Evolutionary conservation across 2,113 vertebrate genomes (phyloP).

Genomic region (Athene noctua): DNA sequence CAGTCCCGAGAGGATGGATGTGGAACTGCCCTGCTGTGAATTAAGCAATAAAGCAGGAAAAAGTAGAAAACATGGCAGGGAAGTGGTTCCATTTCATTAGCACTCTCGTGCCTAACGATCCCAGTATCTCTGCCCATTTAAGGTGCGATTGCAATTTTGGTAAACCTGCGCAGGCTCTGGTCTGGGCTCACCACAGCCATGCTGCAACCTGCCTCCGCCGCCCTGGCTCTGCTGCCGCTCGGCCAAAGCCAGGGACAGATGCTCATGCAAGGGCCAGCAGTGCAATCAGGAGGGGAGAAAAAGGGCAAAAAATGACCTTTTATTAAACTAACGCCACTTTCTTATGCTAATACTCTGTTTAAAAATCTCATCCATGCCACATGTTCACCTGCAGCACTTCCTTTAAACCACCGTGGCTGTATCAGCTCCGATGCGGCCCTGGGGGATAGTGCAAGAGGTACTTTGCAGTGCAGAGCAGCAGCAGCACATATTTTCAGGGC

Average conservation of each 20-base stretch:
- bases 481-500: neutral
- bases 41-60: neutral
- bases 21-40: neutral
- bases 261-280: accelerated
- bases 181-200: neutral
- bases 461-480: neutral
- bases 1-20: neutral
- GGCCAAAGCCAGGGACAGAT: neutral
- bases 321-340: neutral
- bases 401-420: neutral
- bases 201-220: accelerated
- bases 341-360: neutral
- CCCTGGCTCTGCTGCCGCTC: accelerated
- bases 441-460: neutral
- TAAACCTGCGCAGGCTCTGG: neutral
- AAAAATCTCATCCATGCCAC: neutral
- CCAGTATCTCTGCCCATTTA: neutral
- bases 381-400: accelerated
- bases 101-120: accelerated
- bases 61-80: neutral
- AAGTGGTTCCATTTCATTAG: neutral
- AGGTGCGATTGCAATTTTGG: neutral
- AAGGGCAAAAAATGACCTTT: neutral
- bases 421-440: neutral
- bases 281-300: neutral